Conservation (phyloP, 2,113 vertebrate species). For the Emydocephalus ijimae region DNA sequence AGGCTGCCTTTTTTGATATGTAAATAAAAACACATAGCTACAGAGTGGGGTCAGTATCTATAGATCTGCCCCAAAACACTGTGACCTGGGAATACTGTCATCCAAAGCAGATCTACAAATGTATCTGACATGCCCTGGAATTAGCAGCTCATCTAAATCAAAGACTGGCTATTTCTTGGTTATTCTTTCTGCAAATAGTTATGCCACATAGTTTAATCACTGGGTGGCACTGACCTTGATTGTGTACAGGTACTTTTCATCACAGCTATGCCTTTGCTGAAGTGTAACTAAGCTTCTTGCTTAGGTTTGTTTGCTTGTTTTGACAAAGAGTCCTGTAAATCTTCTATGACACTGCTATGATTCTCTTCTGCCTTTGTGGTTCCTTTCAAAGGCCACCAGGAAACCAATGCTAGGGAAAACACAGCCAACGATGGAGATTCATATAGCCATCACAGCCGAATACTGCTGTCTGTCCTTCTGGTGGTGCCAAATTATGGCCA, state of each 20-base stretch:
- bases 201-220: not conserved
- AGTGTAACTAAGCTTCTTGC: not conserved
- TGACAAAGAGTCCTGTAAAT: not conserved
- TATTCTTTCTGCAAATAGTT: not conserved
- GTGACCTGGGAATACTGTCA: not conserved
- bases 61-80: not conserved
- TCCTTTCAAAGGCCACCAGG: not conserved
- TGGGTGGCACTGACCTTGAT: not conserved
- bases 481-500: not conserved
- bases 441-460: not conserved
- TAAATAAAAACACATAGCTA: not conserved
- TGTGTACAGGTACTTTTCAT: not conserved
- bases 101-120: not conserved
- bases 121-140: not conserved
- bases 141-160: not conserved
- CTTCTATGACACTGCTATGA: not conserved
- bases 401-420: not conserved
- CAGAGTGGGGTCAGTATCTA: not conserved
- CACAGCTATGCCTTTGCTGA: not conserved
- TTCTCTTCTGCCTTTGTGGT: not conserved
- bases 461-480: fast-evolving
- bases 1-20: not conserved
- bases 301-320: not conserved
- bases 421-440: fast-evolving
- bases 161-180: not conserved